These are phyloP conservation scores for Oligia fasciuncula DNA, from an alignment of 2,888 invertebrate genomes.

Conservation along the genomic window DNA sequence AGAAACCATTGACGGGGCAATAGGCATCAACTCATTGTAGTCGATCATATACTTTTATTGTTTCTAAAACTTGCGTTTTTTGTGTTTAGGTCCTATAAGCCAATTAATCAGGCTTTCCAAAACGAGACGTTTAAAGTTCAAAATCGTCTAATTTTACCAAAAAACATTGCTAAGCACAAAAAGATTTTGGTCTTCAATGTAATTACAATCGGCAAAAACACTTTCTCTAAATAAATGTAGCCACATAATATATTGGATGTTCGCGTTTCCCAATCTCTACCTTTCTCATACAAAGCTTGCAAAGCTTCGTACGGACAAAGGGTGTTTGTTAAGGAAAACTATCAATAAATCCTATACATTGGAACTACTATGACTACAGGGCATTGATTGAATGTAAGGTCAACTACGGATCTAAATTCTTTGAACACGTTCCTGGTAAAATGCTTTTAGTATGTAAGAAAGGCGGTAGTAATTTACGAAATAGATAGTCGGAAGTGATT, in stretches of 20 bases:
- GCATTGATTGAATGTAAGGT: constrained; percentile 39
- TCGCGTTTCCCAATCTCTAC: constrained; percentile 23
- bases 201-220: constrained; percentile 7
- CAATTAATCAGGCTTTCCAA: background rate
- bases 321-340: constrained; percentile 55
- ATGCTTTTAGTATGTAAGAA: constrained; percentile 4
- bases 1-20: too few relatives aligned
- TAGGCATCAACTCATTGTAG: too few relatives aligned
- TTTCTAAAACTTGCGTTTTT: too few relatives aligned
- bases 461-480: constrained; percentile 13
- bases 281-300: constrained; percentile 23
- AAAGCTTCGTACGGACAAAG: constrained; percentile 44
- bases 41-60: too few relatives aligned
- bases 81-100: too few relatives aligned
- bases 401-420: constrained; percentile 40
- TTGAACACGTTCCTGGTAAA: constrained; percentile 27
- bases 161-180: background rate
- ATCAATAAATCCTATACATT: constrained; percentile 45
- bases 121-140: background rate
- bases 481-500: background rate
- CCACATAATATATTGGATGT: constrained; percentile 41
- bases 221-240: constrained; percentile 25
- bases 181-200: background rate
- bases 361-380: constrained; percentile 22
- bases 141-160: background rate